phyloP scores from a whole-genome alignment of 2,797 vertebrate genomes.

The Heliangelus exortis region DNA sequence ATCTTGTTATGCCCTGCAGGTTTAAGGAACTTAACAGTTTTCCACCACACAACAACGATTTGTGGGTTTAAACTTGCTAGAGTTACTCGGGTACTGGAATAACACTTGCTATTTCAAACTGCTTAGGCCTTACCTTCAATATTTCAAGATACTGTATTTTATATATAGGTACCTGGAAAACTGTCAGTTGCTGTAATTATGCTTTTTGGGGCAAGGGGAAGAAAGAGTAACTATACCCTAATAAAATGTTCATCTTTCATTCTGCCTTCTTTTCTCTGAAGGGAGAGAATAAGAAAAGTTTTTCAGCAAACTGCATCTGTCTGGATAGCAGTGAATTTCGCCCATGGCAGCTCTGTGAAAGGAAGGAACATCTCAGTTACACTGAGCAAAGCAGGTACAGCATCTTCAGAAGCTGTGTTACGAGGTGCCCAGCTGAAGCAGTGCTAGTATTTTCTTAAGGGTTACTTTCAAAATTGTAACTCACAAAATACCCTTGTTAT shows the following conservation, averaged over 20 bases:
- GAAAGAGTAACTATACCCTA: neutral
- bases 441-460: neutral
- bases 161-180: neutral
- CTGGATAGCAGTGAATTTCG: constrained; percentile 48
- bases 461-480: neutral
- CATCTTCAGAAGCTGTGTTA: fast-evolving
- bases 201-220: neutral
- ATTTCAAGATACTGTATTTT: neutral
- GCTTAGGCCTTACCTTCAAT: neutral
- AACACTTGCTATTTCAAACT: neutral
- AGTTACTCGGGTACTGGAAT: neutral
- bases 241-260: neutral
- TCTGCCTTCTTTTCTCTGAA: constrained; percentile 1
- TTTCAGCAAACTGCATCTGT: constrained; percentile 1
- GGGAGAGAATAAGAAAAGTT: constrained; percentile 26
- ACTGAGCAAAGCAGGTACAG: constrained; percentile 56
- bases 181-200: neutral
- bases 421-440: neutral
- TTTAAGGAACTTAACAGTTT: neutral
- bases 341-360: constrained; percentile 13
- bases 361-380: constrained; percentile 60
- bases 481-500: neutral
- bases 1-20: neutral
- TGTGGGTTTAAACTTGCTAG: neutral
- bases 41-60: neutral